Evolutionary conservation across 2,797 vertebrate genomes (phyloP), one percentile per base, ranked within the genome.

Genomic region (Arctocebus calabarensis): DNA sequence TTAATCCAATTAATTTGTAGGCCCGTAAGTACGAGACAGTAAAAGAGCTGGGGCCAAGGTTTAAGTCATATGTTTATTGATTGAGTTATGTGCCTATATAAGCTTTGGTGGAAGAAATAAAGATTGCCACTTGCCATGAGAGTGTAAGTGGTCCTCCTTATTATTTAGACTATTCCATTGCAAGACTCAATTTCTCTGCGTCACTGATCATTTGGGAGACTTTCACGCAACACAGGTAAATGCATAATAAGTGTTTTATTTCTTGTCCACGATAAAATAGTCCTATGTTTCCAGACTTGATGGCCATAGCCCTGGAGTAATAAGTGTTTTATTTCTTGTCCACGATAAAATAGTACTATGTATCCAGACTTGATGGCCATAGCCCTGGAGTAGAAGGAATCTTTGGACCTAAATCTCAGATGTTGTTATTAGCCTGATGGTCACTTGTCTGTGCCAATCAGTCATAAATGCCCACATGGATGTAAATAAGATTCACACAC

Each of bases 401-500:
- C 59, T 45, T 19, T 2, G 52, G 64, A 57, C 55, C 19, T 0
- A 27, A 73, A 71, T 64, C 40, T 55, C 3, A 37, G 8, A 85
- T 64, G n/a, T 14, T 88, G 92, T 74, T 34, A 75, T 82, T 74
- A 75, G 27, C 87, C 91, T 45, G 40, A 0, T 19, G 5, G 61
- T 85, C 90, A 84, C 85, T 84, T 73, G 73, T 93, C 75, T 88
- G 88, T 74, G 85, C 86, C 96, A 94, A 95, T 75, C 43, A 84
- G 93, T 77, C 85, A 91, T 71, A 11, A 62, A 87, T 59, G 62
- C 77, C 88, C 86, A 77, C 57, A 52, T 75, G 92, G 83, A 52
- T 43, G 55, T 79, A 89, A 91, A 92, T 55, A 96, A 88, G 83
- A 90, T 61, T 92, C 88, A 78, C 84, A 70, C 88, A 92, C 89